Evolutionary conservation across 2,797 vertebrate genomes (phyloP).

Genomic region (Apogon talboti): DNA sequence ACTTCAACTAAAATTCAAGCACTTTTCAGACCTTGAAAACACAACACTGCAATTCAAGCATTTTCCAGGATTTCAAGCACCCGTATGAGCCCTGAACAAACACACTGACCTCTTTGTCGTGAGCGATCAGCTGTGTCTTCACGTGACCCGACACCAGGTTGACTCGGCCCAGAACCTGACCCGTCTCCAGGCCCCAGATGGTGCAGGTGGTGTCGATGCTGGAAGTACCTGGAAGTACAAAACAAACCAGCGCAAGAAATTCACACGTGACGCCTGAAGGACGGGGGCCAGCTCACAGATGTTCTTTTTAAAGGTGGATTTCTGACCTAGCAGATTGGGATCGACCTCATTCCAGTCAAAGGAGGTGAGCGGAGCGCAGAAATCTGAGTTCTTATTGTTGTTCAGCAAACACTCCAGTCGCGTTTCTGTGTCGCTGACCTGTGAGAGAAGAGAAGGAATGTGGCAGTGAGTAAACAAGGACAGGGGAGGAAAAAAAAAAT

Average conservation of each 20-base stretch:
- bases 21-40: no score
- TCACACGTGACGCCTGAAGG: neutral
- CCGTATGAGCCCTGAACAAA: no score
- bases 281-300: no score
- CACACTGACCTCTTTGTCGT: constrained; percentile 90
- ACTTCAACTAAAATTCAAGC: no score
- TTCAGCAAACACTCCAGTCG: constrained; percentile 93
- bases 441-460: constrained; percentile 17
- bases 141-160: constrained; percentile 94
- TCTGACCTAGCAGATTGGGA: constrained; percentile 90
- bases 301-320: neutral
- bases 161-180: constrained; percentile 92
- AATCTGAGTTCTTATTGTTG: constrained; percentile 96
- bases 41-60: no score
- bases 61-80: no score
- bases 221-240: constrained; percentile 85
- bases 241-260: neutral
- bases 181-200: constrained; percentile 95
- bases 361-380: constrained; percentile 93
- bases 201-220: constrained; percentile 96
- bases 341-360: constrained; percentile 98
- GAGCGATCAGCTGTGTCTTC: constrained; percentile 94
- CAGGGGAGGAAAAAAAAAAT: no score
- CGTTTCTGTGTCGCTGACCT: constrained; percentile 94
- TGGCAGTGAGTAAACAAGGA: no score